Conservation (phyloP, 2,113 vertebrate genomes). For the Psettodes erumei region DNA sequence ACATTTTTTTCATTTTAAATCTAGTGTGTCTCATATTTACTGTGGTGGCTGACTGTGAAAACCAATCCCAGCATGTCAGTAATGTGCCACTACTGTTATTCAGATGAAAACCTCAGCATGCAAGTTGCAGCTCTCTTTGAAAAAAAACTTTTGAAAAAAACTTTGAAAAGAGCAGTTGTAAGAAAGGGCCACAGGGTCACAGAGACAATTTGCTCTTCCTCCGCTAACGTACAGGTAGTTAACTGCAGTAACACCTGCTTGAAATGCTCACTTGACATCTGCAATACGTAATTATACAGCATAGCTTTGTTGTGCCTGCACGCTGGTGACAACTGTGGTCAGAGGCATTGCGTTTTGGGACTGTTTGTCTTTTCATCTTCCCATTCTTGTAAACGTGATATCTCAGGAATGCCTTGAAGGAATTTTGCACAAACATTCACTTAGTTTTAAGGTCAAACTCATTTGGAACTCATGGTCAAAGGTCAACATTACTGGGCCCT, state of each 20-base stretch:
- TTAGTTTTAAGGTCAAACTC: not conserved
- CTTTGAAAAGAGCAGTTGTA: conserved; percentile 28
- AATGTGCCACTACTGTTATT: conserved; percentile 44
- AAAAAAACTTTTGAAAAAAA: conserved; percentile 13
- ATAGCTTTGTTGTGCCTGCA: not conserved
- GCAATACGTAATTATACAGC: not conserved
- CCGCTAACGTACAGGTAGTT: conserved; percentile 8
- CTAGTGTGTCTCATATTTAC: conserved; percentile 19
- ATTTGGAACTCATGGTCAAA: not conserved
- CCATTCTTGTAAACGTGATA: too few relatives aligned
- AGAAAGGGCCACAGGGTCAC: conserved; percentile 14
- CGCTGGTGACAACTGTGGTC: too few relatives aligned
- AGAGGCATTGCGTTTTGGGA: too few relatives aligned
- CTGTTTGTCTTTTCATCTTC: too few relatives aligned
- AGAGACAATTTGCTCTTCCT: conserved; percentile 9
- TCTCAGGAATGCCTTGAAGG: too few relatives aligned
- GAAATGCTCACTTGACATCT: conserved; percentile 17
- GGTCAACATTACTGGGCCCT: not conserved
- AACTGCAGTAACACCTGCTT: conserved; percentile 1
- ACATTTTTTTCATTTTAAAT: conserved; percentile 31
- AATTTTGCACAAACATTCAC: not conserved
- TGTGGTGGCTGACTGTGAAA: conserved; percentile 34
- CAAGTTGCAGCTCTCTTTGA: conserved; percentile 1
- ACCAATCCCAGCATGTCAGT: conserved; percentile 38
- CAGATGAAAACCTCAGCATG: conserved; percentile 36